Conservation (phyloP, 2,888 invertebrate species). For the Stegophylla sp. region DNA sequence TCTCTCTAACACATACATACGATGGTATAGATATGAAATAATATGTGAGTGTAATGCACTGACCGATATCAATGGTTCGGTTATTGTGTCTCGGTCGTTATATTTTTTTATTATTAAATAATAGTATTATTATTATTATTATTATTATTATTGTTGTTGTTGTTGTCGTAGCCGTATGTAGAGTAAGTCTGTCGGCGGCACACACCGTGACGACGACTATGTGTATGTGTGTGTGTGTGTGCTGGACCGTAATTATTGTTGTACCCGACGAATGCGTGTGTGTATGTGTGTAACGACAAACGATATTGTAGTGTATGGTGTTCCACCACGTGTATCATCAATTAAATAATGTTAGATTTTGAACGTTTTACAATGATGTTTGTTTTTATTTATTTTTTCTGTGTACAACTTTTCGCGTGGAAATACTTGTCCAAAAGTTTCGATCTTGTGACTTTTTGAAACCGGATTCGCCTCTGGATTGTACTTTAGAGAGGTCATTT, state of each 20-base stretch:
- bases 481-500: no score
- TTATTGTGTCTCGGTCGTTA: constrained; percentile 41
- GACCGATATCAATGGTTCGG: constrained; percentile 49
- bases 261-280: not conserved
- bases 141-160: not conserved
- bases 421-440: no score
- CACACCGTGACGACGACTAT: constrained; percentile 37
- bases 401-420: no score
- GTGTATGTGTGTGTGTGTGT: not conserved
- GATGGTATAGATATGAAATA: not conserved
- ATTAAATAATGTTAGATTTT: no score
- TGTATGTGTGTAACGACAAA: not conserved
- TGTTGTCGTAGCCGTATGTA: not conserved
- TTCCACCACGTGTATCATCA: no score
- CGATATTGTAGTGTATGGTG: not conserved
- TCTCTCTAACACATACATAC: no score
- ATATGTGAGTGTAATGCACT: not conserved
- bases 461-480: no score
- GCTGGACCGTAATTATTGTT: not conserved
- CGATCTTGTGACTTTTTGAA: no score
- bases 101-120: constrained; percentile 37
- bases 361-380: no score
- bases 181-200: constrained; percentile 13
- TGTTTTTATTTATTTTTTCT: no score
- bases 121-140: not conserved